phyloP scores from a whole-genome alignment of 30 jellyfish, hydroid and myxozoan species.

The Sanderia malayensis region DNA sequence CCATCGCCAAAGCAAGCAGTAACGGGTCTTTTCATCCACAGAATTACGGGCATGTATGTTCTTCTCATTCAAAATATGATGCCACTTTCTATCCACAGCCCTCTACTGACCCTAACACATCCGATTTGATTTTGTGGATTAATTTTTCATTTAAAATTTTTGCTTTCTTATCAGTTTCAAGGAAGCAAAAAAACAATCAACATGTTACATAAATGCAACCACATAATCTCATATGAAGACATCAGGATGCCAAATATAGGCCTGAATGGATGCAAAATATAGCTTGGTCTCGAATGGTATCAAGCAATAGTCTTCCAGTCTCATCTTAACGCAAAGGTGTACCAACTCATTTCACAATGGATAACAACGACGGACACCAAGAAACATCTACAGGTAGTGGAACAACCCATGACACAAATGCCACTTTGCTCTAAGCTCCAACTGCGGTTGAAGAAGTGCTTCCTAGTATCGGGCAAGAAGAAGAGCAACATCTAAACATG shows the following conservation, averaged over 20 bases:
- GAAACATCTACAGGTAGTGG: slow-evolving; percentile 14
- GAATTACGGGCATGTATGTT: slow-evolving; percentile 1
- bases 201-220: slow-evolving; percentile 25
- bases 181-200: slow-evolving; percentile 13
- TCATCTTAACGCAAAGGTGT: slow-evolving; percentile 5
- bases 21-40: neutral
- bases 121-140: neutral
- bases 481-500: neutral
- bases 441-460: neutral
- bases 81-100: no score
- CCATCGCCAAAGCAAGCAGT: slow-evolving; percentile 1
- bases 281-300: slow-evolving; percentile 18
- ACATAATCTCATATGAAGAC: slow-evolving; percentile 16
- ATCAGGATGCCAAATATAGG: no score
- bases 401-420: slow-evolving; percentile 22
- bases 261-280: slow-evolving; percentile 28
- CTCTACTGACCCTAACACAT: no score
- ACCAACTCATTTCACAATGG: slow-evolving; percentile 9
- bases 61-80: neutral
- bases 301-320: slow-evolving; percentile 16
- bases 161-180: neutral
- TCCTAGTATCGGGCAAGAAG: neutral
- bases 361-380: slow-evolving; percentile 10
- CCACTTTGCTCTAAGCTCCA: slow-evolving; percentile 10
- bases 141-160: neutral